These are phyloP conservation scores for Lordiphosa clarofinis DNA, from an alignment of 1,140 invertebrate species.

Conservation along the genomic window DNA sequence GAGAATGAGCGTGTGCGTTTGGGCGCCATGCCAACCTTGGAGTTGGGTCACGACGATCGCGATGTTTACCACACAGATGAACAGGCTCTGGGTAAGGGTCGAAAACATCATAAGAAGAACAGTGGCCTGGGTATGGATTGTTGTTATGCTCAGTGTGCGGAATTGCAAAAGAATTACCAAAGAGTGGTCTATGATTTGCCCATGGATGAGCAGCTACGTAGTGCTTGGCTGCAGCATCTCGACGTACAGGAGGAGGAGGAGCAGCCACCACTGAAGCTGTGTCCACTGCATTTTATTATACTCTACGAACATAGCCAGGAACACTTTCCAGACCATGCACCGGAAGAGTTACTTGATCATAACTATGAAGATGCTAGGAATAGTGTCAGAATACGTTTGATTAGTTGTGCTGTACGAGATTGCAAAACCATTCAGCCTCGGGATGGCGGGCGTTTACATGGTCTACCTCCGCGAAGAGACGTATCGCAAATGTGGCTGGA, in stretches of 20 bases:
- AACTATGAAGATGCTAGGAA: conserved; percentile 33
- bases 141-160: conserved; percentile 49
- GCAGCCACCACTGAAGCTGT: conserved; percentile 16
- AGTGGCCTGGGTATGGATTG: conserved; percentile 14
- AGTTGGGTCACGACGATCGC: conserved; percentile 43
- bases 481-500: conserved; percentile 57
- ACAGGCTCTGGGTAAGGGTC: background rate
- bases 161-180: conserved; percentile 29
- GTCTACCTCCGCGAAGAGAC: conserved; percentile 43
- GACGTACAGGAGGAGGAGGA: conserved; percentile 8
- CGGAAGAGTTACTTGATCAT: conserved; percentile 9
- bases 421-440: conserved; percentile 39
- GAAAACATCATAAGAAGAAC: conserved; percentile 7
- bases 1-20: conserved; percentile 17
- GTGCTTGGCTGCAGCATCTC: conserved; percentile 35
- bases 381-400: conserved; percentile 29
- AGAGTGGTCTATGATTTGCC: conserved; percentile 30
- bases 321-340: conserved; percentile 23
- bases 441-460: conserved; percentile 39
- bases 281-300: conserved; percentile 45
- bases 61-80: conserved; percentile 23
- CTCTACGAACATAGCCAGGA: conserved; percentile 43
- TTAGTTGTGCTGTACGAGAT: conserved; percentile 43
- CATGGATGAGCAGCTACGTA: conserved; percentile 13
- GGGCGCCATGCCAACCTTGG: conserved; percentile 51